Evolutionary conservation across 2,888 invertebrate genomes (phyloP).

Genomic region (Teleogryllus oceanicus): DNA sequence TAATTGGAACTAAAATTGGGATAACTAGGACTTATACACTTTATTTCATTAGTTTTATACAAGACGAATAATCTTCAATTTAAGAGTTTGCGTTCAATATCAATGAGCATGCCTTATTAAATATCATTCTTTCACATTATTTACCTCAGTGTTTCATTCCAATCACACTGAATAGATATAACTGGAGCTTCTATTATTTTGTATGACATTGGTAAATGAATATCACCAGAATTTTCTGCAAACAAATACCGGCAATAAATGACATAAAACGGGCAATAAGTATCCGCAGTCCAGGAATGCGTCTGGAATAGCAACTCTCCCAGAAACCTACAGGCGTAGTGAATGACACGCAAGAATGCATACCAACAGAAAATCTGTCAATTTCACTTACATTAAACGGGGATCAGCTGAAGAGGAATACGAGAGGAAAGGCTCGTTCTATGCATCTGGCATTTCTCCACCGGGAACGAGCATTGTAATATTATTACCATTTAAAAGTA

Average conservation of each 20-base stretch:
- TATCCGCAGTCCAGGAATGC: too few species aligned
- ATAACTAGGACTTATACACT: not conserved
- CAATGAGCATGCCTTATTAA: not conserved
- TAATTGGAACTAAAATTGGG: not conserved
- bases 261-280: too few species aligned
- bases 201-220: not conserved
- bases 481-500: slow-evolving; percentile 96
- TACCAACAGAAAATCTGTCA: too few species aligned
- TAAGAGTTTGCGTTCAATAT: too few species aligned
- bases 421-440: slow-evolving; percentile 18
- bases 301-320: too few species aligned
- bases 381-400: too few species aligned
- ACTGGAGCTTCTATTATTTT: slow-evolving; percentile 43
- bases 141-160: slow-evolving; percentile 55
- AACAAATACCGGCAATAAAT: too few species aligned
- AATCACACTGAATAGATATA: slow-evolving; percentile 54
- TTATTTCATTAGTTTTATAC: not conserved
- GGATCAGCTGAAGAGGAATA: too few species aligned
- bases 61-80: slow-evolving; percentile 22
- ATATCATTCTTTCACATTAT: not conserved
- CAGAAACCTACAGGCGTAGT: too few species aligned
- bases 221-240: too few species aligned
- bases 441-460: slow-evolving; percentile 69
- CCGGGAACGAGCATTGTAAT: slow-evolving; percentile 93
- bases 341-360: too few species aligned